A percentile compares a stretch with the other conserved stretches of the same genome.
Evolutionary conservation across 2,888 invertebrate species (phyloP).

Genomic region (Petrophora chlorosata): DNA sequence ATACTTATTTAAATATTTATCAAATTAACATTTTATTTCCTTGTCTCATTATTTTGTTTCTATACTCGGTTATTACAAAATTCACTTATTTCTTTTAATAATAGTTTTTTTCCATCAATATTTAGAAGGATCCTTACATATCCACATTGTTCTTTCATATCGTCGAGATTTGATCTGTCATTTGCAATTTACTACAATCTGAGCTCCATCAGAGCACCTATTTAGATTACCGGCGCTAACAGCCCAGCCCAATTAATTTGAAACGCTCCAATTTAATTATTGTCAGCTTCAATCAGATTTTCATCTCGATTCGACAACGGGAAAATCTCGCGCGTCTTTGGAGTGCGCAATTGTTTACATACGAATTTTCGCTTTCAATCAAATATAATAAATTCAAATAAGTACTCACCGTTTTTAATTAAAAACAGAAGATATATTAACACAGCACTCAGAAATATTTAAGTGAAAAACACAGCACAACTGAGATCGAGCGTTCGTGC

Average conservation of each 20-base stretch:
- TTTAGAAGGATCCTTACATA: neutral
- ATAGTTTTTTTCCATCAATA: no score
- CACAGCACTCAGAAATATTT: slow-evolving; percentile 56
- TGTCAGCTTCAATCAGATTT: slow-evolving; percentile 1
- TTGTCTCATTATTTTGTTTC: no score
- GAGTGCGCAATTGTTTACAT: slow-evolving; percentile 7
- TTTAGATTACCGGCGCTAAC: slow-evolving; percentile 10
- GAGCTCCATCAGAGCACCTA: slow-evolving; percentile 26
- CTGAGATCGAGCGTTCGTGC: slow-evolving; percentile 47
- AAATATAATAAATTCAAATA: neutral
- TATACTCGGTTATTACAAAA: no score
- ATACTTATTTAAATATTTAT: no score
- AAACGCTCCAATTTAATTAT: neutral
- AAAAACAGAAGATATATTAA: slow-evolving; percentile 40
- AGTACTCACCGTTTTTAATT: slow-evolving; percentile 54
- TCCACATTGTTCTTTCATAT: slow-evolving; percentile 35
- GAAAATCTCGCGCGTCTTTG: neutral
- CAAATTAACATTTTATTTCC: no score
- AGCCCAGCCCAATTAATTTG: slow-evolving; percentile 6
- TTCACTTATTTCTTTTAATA: no score
- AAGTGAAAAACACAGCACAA: slow-evolving; percentile 66
- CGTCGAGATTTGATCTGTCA: slow-evolving; percentile 43
- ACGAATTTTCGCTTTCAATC: neutral
- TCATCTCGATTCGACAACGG: neutral
- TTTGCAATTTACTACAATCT: slow-evolving; percentile 42